phyloP scores from a whole-genome alignment of 2,888 invertebrate genomes.

The Taphrorychus bicolor region DNA sequence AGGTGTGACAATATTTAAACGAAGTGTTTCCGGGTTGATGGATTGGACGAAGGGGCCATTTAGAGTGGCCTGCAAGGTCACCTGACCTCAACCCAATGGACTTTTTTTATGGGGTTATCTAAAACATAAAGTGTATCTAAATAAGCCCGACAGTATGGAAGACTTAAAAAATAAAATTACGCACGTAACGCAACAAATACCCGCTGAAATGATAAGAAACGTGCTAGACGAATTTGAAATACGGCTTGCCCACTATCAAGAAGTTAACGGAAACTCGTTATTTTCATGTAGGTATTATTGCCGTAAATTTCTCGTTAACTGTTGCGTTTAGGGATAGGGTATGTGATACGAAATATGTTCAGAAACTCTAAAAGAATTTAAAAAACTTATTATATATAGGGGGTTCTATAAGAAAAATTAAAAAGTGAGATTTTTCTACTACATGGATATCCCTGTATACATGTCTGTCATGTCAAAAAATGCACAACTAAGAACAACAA shows the following conservation, averaged over 20 bases:
- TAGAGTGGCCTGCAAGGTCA: constrained; percentile 15
- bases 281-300: too few relatives aligned
- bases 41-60: constrained; percentile 11
- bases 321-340: too few relatives aligned
- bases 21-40: constrained; percentile 12
- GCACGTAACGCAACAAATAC: background rate
- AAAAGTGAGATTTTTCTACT: too few relatives aligned
- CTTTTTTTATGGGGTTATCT: constrained; percentile 13
- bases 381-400: too few relatives aligned
- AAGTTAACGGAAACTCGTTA: background rate
- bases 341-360: too few relatives aligned
- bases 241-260: background rate
- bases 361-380: too few relatives aligned
- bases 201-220: background rate
- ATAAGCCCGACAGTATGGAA: constrained; percentile 2
- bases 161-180: background rate
- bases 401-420: too few relatives aligned
- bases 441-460: too few relatives aligned
- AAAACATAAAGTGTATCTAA: constrained; percentile 3
- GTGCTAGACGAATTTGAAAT: background rate
- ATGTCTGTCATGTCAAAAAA: too few relatives aligned
- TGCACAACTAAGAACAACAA: too few relatives aligned
- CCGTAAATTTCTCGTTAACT: too few relatives aligned
- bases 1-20: constrained; percentile 8
- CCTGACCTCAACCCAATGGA: constrained; percentile 6